Conservation (phyloP, 2,797 vertebrate genomes). For the Pachyuromys duprasi region DNA sequence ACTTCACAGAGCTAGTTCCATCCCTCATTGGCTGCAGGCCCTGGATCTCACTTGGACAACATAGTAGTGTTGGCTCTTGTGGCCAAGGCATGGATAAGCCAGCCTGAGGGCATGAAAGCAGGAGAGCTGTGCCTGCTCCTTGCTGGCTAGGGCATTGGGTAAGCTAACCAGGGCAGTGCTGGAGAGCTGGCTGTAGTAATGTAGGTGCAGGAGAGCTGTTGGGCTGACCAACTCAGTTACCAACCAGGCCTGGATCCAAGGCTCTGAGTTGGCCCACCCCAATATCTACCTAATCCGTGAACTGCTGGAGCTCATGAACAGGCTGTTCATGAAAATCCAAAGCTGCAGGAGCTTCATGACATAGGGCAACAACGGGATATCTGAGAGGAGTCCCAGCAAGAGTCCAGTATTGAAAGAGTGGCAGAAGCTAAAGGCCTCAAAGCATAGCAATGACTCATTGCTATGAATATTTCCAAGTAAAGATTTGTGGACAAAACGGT, state of each 20-base stretch:
- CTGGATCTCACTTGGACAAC: not conserved
- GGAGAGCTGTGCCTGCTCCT: not conserved
- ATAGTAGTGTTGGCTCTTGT: not conserved
- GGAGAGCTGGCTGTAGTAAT: not conserved
- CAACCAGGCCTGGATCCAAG: not conserved
- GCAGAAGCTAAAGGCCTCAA: not conserved
- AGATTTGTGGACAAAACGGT: not conserved
- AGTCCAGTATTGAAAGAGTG: not conserved
- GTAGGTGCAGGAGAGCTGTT: not conserved
- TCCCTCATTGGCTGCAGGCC: not conserved
- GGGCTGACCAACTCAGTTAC: not conserved
- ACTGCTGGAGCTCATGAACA: not conserved
- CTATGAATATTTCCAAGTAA: not conserved
- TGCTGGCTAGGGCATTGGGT: not conserved
- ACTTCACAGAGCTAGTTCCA: not conserved
- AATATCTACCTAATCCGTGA: not conserved
- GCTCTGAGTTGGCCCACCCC: not conserved
- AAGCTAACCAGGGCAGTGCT: not conserved
- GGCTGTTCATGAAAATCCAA: not conserved
- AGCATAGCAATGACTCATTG: not conserved
- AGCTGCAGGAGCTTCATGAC: not conserved
- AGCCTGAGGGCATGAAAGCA: not conserved
- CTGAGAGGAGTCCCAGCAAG: not conserved
- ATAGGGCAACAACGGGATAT: not conserved
- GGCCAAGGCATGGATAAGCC: not conserved